Conservation (phyloP, 2,888 invertebrate species). For the Tinea pellionella region DNA sequence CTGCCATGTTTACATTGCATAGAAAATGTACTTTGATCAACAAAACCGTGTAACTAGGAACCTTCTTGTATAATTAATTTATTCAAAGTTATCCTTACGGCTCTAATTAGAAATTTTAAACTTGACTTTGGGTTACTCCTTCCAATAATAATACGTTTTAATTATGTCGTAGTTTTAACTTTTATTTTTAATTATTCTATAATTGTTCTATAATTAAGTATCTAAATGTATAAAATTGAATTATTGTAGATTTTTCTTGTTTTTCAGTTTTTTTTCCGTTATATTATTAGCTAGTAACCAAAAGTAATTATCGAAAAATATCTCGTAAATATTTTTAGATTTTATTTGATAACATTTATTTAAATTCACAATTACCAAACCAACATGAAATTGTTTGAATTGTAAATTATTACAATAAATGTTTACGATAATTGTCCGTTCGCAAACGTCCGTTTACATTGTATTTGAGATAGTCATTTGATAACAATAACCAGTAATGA, state of each 20-base stretch:
- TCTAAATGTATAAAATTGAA: too few relatives aligned
- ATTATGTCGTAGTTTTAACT: background rate
- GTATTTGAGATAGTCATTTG: background rate
- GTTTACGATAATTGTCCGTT: background rate
- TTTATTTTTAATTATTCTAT: too few relatives aligned
- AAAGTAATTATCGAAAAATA: too few relatives aligned
- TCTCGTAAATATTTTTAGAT: too few relatives aligned
- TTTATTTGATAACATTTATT: too few relatives aligned
- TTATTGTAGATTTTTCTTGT: too few relatives aligned
- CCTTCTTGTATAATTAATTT: conserved; percentile 8
- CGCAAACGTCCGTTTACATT: background rate
- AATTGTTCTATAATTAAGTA: too few relatives aligned
- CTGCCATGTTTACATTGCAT: background rate
- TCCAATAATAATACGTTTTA: background rate
- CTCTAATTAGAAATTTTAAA: conserved; percentile 3
- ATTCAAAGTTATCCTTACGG: conserved; percentile 5
- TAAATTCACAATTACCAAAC: too few relatives aligned
- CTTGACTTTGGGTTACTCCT: background rate
- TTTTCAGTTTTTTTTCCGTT: too few relatives aligned
- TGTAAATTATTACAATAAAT: background rate
- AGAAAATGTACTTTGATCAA: conserved; percentile 8
- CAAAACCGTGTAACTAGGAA: conserved; percentile 6
- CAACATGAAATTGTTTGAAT: too few relatives aligned
- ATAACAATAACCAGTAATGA: background rate
- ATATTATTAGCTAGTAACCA: too few relatives aligned